Base-by-base conservation (phyloP, 2,888 invertebrate species). In the Creontiades dilutus region DNA sequence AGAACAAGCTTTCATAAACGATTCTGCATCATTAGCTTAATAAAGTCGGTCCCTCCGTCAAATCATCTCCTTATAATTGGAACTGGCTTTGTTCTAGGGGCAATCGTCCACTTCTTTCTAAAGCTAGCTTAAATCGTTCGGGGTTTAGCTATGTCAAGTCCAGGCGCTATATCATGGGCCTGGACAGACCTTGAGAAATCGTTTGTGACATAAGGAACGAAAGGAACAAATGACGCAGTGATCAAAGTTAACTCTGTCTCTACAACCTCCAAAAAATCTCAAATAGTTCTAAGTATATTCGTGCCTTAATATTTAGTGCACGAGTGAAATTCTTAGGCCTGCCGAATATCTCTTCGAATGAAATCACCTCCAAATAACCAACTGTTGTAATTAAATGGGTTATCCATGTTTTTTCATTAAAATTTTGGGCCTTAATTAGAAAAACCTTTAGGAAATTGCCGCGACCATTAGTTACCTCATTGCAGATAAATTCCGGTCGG, bases 1-100 rank as follows among this genome's bases (percentile, higher is more conserved):
- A 55, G 27, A 27, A 37, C 12, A 27, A 16, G 84, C 84, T 84
- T 52, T 84, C 84, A 84, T 57, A 84, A 57, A 84, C 23, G 84
- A 84, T 84, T 84, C 84, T 84, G 84, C 55, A 84, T 84, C 84
- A 84, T 84, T 84, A 84, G 84, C 84, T 84, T 84, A 84, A 84
- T 84, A 84, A 84, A 48, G 81, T 1, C 46, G 47, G 11, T 46
- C 81, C 81, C 81, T 78, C 14, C 78, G 61, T 78, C 78, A 37
- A 23, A n/a, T 46, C n/a, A 27, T 5, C 28, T n/a, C 28, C 78
- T 61, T 19, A 61, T 52, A 61, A 61, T 61, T 61, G 19, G 61
- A 61, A 61, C 19, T 9, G 61, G n/a, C 61, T 19, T 14, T 52
- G 2, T 61, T 9, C 19, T n/a, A n/a, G n/a, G 9, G n/a, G 1